phyloP scores from a whole-genome alignment of 2,888 invertebrate genomes.

The Masnerella sp. region DNA sequence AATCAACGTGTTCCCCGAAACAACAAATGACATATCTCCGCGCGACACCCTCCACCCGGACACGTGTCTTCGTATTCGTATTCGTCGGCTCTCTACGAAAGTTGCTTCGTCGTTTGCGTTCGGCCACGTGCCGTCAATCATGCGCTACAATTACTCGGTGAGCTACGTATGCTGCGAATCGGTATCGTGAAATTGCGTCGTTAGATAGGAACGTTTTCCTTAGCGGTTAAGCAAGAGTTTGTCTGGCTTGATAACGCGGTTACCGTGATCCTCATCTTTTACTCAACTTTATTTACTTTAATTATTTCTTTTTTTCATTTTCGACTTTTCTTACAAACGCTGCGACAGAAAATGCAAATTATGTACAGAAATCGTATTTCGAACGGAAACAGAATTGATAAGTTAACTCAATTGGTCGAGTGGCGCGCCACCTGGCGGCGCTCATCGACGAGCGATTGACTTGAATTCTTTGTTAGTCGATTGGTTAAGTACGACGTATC shows the following conservation, averaged over 20 bases:
- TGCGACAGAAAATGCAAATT: slow-evolving; percentile 35
- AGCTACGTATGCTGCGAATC: slow-evolving; percentile 1
- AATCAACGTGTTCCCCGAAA: slow-evolving; percentile 21
- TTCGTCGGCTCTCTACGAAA: neutral
- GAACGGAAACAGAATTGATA: neutral
- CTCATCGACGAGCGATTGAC: neutral
- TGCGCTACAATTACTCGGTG: neutral
- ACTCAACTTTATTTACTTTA: neutral
- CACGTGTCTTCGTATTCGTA: neutral
- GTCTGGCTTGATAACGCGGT: neutral
- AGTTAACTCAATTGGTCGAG: too few species aligned
- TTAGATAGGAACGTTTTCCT: slow-evolving; percentile 64
- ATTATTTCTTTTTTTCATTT: slow-evolving; percentile 22
- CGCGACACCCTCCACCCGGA: slow-evolving; percentile 14
- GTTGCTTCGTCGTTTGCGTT: neutral
- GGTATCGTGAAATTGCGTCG: slow-evolving; percentile 56
- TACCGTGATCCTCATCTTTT: neutral
- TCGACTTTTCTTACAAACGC: slow-evolving; percentile 19
- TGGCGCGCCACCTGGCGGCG: slow-evolving; percentile 4
- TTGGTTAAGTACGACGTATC: slow-evolving; percentile 32
- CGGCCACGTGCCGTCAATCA: neutral
- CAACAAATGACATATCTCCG: slow-evolving; percentile 10
- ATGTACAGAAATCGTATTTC: slow-evolving; percentile 30
- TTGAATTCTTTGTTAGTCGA: slow-evolving; percentile 1
- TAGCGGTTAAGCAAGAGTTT: slow-evolving; percentile 57